Evolutionary conservation across 2,888 invertebrate genomes (phyloP).

Genomic region (Helleia helle): DNA sequence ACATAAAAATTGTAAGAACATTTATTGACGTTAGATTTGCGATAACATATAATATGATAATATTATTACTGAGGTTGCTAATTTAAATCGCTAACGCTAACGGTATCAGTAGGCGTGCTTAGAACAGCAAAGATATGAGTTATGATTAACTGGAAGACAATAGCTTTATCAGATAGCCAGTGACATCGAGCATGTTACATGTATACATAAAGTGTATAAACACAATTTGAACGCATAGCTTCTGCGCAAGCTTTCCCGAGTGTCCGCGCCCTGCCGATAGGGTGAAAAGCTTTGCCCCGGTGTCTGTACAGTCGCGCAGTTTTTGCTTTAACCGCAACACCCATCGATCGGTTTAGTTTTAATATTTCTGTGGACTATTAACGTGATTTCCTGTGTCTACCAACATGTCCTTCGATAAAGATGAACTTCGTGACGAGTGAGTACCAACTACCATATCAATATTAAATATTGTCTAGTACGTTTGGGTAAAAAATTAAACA

Average conservation of each 20-base stretch:
- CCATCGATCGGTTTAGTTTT: conserved; percentile 46
- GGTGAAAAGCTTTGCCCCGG: conserved; percentile 31
- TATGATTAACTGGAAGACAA: too few species aligned
- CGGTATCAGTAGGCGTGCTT: too few species aligned
- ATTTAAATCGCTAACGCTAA: too few species aligned
- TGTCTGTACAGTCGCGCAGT: conserved; percentile 45
- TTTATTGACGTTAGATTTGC: too few species aligned
- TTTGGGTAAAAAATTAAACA: too few species aligned
- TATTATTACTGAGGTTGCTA: too few species aligned
- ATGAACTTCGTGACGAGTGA: conserved; percentile 82
- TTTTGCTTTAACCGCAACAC: conserved; percentile 32
- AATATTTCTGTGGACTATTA: conserved; percentile 25
- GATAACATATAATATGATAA: too few species aligned
- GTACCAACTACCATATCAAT: too few species aligned
- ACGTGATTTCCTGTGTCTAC: conserved; percentile 36
- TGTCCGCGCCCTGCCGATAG: conserved; percentile 43
- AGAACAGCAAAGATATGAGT: too few species aligned
- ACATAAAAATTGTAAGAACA: too few species aligned
- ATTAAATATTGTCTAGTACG: too few species aligned
- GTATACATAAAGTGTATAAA: background rate
- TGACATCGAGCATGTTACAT: background rate
- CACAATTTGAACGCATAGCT: conserved; percentile 4
- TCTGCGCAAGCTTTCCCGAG: conserved; percentile 28
- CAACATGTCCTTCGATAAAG: conserved; percentile 76
- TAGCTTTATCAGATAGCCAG: too few species aligned